Conservation (phyloP, 2,113 vertebrate species). For the Pluvianellus socialis region DNA sequence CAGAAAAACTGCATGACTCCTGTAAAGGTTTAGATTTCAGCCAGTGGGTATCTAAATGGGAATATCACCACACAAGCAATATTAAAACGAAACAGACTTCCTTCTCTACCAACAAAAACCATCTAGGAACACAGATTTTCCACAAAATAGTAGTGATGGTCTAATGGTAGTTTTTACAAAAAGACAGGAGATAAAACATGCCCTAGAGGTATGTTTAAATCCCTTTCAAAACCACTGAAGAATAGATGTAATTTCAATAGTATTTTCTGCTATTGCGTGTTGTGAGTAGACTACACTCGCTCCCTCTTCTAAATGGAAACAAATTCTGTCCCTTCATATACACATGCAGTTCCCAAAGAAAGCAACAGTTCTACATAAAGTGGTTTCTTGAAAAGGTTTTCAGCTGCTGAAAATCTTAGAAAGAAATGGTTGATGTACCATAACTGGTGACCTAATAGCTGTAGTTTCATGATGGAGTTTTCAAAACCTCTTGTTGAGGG, state of each 20-base stretch:
- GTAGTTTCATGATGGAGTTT: neutral
- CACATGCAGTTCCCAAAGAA: neutral
- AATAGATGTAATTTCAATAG: neutral
- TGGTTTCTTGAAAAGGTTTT: conserved; percentile 12
- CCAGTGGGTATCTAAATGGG: neutral
- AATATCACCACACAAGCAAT: neutral
- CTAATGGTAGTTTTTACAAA: neutral
- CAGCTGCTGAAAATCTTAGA: neutral
- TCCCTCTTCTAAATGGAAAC: neutral
- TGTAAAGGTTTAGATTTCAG: neutral
- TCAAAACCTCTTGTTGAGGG: neutral
- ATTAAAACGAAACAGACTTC: neutral
- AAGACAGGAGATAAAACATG: neutral
- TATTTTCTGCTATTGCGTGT: neutral
- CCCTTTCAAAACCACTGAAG: neutral
- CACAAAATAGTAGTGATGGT: neutral
- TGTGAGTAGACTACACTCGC: neutral
- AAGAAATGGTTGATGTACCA: neutral
- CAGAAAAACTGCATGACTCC: neutral
- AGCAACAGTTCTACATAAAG: neutral
- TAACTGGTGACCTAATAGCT: neutral
- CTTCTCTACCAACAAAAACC: neutral
- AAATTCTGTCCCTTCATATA: neutral
- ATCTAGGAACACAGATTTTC: neutral
- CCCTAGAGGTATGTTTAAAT: neutral